Evolutionary conservation across 2,113 vertebrate species (phyloP).

Genomic region (Sapajus apella): DNA sequence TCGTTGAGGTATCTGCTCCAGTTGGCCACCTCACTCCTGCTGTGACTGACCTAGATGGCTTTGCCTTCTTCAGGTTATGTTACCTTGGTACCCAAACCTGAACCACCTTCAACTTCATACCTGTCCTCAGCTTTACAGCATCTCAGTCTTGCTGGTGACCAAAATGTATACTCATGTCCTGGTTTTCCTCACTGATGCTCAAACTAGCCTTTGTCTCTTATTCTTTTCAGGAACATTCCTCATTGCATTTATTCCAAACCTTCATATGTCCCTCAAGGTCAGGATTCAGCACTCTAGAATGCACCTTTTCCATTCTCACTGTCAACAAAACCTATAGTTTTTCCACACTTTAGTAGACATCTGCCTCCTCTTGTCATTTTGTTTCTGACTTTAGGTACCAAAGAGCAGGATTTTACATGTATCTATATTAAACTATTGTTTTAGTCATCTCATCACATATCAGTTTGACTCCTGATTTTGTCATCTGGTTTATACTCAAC

Average conservation of each 20-base stretch:
- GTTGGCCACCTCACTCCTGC: background rate
- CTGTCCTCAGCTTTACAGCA: background rate
- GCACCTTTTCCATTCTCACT: background rate
- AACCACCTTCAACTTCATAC: background rate
- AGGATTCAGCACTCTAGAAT: background rate
- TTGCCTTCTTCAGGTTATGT: background rate
- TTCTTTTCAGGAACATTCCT: background rate
- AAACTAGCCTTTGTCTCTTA: background rate
- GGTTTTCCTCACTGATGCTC: background rate
- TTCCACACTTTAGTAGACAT: background rate
- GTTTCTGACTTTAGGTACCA: background rate
- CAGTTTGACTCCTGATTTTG: background rate
- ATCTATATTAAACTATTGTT: background rate
- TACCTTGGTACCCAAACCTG: background rate
- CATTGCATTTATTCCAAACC: background rate
- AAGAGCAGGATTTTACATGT: constrained; percentile 20
- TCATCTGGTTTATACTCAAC: background rate
- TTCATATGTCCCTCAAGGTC: background rate
- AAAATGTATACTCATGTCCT: background rate
- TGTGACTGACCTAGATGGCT: background rate
- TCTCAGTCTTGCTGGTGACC: background rate
- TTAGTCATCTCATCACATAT: background rate
- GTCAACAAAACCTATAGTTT: background rate
- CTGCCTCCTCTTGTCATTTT: background rate
- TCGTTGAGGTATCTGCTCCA: background rate